Evolutionary conservation across 2,888 invertebrate species (phyloP).

Genomic region (Ichneumoninae sp.): DNA sequence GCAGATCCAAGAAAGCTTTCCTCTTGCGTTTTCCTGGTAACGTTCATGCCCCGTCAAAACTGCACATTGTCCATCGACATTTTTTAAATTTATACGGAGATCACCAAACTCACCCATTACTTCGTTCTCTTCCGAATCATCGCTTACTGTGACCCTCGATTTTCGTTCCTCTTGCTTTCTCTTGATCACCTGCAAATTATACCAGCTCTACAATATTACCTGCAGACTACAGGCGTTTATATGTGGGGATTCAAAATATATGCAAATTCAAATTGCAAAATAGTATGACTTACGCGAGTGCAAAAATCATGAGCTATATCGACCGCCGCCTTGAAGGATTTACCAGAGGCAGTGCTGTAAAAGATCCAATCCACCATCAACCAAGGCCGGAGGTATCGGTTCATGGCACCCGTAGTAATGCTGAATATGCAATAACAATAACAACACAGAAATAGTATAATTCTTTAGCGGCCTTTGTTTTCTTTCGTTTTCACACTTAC

Average conservation of each 20-base stretch:
- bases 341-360: constrained; percentile 68
- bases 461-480: no score
- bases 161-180: constrained; percentile 70
- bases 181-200: constrained; percentile 70
- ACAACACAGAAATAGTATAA: no score
- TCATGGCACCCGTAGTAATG: no score
- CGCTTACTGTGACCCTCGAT: background rate
- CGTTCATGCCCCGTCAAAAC: background rate
- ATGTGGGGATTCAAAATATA: background rate
- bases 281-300: constrained; percentile 32
- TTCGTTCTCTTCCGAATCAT: constrained; percentile 20
- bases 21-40: constrained; percentile 86
- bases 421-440: no score
- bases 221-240: no score
- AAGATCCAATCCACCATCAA: constrained; percentile 70
- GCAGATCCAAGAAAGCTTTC: constrained; percentile 89
- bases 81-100: background rate
- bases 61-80: background rate
- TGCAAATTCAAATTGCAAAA: background rate
- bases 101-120: constrained; percentile 49
- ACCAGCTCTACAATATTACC: background rate
- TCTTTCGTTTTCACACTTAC: no score
- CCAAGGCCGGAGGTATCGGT: constrained; percentile 72
- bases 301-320: constrained; percentile 64
- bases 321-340: constrained; percentile 63